Conservation (phyloP, 2,888 invertebrate genomes). For the Unio pictorum region DNA sequence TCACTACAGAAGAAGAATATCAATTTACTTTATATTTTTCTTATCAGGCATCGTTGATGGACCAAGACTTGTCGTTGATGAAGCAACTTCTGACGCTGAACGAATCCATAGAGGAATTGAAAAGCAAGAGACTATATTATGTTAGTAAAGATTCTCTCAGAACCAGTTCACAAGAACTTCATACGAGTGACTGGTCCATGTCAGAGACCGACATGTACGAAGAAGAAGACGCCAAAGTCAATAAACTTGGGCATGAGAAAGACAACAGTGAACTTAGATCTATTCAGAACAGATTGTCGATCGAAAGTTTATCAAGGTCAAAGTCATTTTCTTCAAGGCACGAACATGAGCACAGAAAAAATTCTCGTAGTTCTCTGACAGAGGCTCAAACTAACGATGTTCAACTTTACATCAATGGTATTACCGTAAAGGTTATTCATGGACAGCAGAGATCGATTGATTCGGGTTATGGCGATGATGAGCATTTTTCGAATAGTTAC, state of each 20-base stretch:
- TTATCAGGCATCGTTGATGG: constrained; percentile 64
- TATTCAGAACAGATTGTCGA: too few relatives aligned
- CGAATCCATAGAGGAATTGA: constrained; percentile 66
- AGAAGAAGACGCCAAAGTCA: constrained; percentile 35
- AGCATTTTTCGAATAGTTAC: constrained; percentile 9
- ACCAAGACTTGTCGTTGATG: constrained; percentile 66
- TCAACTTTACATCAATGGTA: constrained; percentile 30
- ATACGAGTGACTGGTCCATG: constrained; percentile 49
- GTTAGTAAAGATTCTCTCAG: constrained; percentile 47
- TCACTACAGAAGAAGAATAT: too few relatives aligned
- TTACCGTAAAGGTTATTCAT: constrained; percentile 29
- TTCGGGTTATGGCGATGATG: constrained; percentile 44
- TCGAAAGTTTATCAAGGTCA: too few relatives aligned
- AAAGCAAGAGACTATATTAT: constrained; percentile 45
- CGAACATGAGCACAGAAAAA: too few relatives aligned
- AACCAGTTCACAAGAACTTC: constrained; percentile 46
- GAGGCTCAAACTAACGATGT: constrained; percentile 19
- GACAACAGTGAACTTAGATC: too few relatives aligned
- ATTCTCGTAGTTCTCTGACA: not conserved
- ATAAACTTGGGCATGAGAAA: constrained; percentile 2
- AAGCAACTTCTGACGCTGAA: constrained; percentile 65
- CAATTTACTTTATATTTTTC: constrained; percentile 7
- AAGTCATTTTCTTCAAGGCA: too few relatives aligned
- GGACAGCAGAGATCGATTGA: constrained; percentile 41
- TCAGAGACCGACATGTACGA: constrained; percentile 60